phyloP scores from a whole-genome alignment of 1,140 invertebrate species.

The Drosophila parvula region DNA sequence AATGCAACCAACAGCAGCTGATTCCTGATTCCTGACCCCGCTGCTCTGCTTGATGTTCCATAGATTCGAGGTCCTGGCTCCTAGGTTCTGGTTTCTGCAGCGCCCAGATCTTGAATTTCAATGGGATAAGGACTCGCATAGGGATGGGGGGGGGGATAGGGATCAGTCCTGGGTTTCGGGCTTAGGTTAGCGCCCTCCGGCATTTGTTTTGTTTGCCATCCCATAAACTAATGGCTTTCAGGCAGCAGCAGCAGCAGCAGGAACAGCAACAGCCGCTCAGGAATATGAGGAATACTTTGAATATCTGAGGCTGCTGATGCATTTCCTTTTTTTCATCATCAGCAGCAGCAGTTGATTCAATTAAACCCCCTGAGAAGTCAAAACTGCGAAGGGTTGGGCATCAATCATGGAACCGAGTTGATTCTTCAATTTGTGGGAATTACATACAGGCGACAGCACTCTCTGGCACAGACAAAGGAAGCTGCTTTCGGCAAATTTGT shows the following conservation, averaged over 20 bases:
- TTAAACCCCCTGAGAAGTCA: slow-evolving; percentile 42
- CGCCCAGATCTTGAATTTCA: slow-evolving; percentile 63
- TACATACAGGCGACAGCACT: slow-evolving; percentile 19
- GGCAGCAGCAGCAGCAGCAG: slow-evolving; percentile 11
- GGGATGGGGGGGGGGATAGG: slow-evolving; percentile 13
- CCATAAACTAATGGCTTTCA: slow-evolving; percentile 72
- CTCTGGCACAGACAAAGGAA: slow-evolving; percentile 30
- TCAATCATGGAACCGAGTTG: slow-evolving; percentile 51
- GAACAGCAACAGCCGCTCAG: slow-evolving; percentile 12
- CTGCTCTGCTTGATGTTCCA: slow-evolving; percentile 24
- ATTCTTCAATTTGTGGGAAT: slow-evolving; percentile 55
- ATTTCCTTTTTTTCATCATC: slow-evolving; percentile 11
- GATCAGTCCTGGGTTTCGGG: slow-evolving; percentile 15
- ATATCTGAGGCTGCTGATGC: slow-evolving; percentile 42
- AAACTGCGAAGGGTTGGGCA: slow-evolving; percentile 40
- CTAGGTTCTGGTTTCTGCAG: slow-evolving; percentile 37
- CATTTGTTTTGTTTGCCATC: slow-evolving; percentile 66
- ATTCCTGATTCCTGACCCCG: slow-evolving; percentile 79
- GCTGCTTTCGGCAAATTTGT: slow-evolving; percentile 38
- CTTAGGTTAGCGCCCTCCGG: slow-evolving; percentile 71
- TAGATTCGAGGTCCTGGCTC: slow-evolving; percentile 17
- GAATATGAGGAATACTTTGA: slow-evolving; percentile 57
- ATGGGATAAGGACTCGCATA: slow-evolving; percentile 18
- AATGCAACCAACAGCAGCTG: slow-evolving; percentile 72
- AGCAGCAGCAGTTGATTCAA: slow-evolving; percentile 48